Evolutionary conservation across 2,113 vertebrate species (phyloP), one percentile per base, ranked within the genome.

Genomic region (Hemichromis elongatus): DNA sequence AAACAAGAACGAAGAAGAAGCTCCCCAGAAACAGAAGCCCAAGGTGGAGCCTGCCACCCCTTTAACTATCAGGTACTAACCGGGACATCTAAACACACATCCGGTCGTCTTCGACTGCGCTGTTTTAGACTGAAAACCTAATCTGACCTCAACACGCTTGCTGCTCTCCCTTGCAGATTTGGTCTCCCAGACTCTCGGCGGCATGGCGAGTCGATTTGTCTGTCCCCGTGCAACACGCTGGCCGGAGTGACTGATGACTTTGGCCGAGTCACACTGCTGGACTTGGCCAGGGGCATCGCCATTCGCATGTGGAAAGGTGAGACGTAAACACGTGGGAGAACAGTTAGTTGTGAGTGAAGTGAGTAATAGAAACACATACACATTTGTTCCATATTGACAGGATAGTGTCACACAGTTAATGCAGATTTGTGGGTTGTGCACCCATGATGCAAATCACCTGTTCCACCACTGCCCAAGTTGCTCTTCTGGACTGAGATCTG

Each of bases 301-400:
- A 94, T 99, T 84, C 97, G 98, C 82, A 99, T 99, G 99, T 99
- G 98, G 99, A 99, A 99, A 96, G 99, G 98, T 99, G 89, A 92
- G 92, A 45, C 24, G 40, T 56, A 37, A 68, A 35, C 63, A 30
- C 0, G 0, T 18, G 21, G 42, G 50, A 75, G 42, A 47, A 19
- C 66, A 73, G 26, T 6, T 66, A 8, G 59, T 66, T 21, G 59
- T 66, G 11, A 66, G 37, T 40, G 37, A 50, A 40, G 37, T 40
- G 37, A 40, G 33, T 21, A 63, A 63, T 63, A 63, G 59, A 63
- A 63, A 68, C 12, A 1, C 61, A 40, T 9, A 16, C 7, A 45
- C 2, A 70, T 70, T 45, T 70, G 66, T 70, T 70, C 66, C 37
- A 1, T 45, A 70, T 10, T 45, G 37, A 21, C 8, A 5, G 19